phyloP scores from a whole-genome alignment of 2,888 invertebrate genomes.

The Geotrupes spiniger region DNA sequence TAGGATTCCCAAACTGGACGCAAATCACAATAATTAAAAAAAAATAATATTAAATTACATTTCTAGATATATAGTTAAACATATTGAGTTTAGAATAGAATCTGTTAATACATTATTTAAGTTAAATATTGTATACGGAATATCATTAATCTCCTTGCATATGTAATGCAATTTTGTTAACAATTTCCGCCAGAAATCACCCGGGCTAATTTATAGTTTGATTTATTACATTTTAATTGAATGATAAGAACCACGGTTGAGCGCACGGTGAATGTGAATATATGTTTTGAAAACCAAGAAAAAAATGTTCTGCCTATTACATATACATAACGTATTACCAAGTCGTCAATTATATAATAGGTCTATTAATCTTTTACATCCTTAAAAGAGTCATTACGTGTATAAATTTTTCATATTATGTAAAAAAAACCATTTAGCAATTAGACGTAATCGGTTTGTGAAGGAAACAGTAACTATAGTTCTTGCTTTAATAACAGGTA shows the following conservation, averaged over 20 bases:
- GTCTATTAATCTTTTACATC: conserved; percentile 10
- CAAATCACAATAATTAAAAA: too few species aligned
- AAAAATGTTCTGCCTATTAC: background rate
- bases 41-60: too few species aligned
- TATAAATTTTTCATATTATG: conserved; percentile 10
- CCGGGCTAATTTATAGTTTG: background rate
- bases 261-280: too few species aligned
- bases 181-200: background rate
- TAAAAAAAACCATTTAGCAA: conserved; percentile 14
- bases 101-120: too few species aligned
- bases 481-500: conserved; percentile 14
- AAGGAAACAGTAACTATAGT: conserved; percentile 15
- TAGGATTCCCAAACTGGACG: too few species aligned
- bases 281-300: too few species aligned
- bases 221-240: conserved; percentile 1
- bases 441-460: conserved; percentile 14
- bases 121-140: too few species aligned
- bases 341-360: conserved; percentile 3
- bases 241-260: too few species aligned
- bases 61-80: too few species aligned
- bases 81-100: too few species aligned
- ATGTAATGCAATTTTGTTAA: background rate
- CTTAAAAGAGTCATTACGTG: conserved; percentile 13
- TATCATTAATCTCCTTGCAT: too few species aligned
- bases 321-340: background rate